Evolutionary conservation across 2,797 vertebrate species (phyloP).

Genomic region (Dryobates pubescens): DNA sequence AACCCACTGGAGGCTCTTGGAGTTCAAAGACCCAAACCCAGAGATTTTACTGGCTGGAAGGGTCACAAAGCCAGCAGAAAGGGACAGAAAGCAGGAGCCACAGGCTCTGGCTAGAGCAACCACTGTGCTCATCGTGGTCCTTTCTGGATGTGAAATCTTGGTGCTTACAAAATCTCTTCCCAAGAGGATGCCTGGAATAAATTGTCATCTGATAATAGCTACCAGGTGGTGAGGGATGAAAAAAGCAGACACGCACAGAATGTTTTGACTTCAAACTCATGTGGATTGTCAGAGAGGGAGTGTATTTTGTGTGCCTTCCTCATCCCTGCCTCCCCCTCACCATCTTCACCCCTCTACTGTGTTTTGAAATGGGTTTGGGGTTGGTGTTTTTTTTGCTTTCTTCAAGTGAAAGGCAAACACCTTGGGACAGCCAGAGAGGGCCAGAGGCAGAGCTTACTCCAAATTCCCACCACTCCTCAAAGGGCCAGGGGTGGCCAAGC

Average conservation of each 20-base stretch:
- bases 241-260: slow-evolving; percentile 67
- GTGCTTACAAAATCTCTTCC: slow-evolving; percentile 45
- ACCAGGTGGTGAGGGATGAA: slow-evolving; percentile 60
- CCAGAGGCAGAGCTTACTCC: not conserved
- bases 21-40: not conserved
- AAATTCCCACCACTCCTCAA: not conserved
- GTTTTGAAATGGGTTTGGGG: not conserved
- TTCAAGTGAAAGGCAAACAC: not conserved
- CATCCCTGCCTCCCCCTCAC: not conserved
- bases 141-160: slow-evolving; percentile 20
- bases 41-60: not conserved
- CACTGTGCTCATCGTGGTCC: not conserved
- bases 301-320: slow-evolving; percentile 41
- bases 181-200: slow-evolving; percentile 62
- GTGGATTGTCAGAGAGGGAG: slow-evolving; percentile 59
- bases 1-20: not conserved
- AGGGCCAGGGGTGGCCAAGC: not conserved
- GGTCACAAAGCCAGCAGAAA: not conserved
- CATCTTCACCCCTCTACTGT: not conserved
- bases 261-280: slow-evolving; percentile 74
- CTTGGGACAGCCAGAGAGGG: not conserved
- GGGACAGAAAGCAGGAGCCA: not conserved
- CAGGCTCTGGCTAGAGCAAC: not conserved
- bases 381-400: not conserved
- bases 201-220: slow-evolving; percentile 73